Evolutionary conservation across 2,888 invertebrate genomes (phyloP), one percentile per base, ranked within the genome.

Genomic region (Ormia ochracea): DNA sequence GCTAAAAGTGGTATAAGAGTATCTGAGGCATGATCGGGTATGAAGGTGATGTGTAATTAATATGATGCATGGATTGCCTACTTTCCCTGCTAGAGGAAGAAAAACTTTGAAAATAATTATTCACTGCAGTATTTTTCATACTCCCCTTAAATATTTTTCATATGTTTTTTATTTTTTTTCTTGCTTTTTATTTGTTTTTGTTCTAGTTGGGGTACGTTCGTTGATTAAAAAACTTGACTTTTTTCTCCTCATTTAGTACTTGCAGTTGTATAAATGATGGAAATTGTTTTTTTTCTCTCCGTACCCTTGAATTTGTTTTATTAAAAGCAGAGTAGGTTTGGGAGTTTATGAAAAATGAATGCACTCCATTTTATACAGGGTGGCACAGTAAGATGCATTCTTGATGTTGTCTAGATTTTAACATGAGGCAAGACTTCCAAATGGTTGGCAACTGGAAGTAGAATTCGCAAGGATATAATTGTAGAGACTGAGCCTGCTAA

Each of bases 261-360:
- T 31, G 17, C 4, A 59, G 38, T 68, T 48, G 26, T 50, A 17
- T 26, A 38, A 69, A 36, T 12, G 45, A 69, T 33, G 52, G 17
- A n/a, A 14, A 52, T 59, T 58, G 41, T 33, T 61, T 33, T 43
- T 72, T 56, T 19, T 19, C 31, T 14, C 9, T 50, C 50, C 48
- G 41, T 70, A 70, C 76, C 76, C 76, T 77, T 77, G 76, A 77
- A 77, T 70, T 77, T 68, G 23, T 68, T 58, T 75, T 43, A 58
- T 52, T 48, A 10, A 36, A 26, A 7, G 33, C 5, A 9, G n/a
- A 33, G 28, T 38, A 19, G 48, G n/a, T 14, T 38, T 50, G 19
- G 59, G 19, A 61, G 26, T 54, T 21, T 4, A 14, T 36, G 56
- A 23, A 36, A 56, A 33, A 50, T 28, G 26, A 28, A 28, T 26